Base-by-base conservation (phyloP, 2,797 vertebrate species). In the Lepus oiostolus region DNA sequence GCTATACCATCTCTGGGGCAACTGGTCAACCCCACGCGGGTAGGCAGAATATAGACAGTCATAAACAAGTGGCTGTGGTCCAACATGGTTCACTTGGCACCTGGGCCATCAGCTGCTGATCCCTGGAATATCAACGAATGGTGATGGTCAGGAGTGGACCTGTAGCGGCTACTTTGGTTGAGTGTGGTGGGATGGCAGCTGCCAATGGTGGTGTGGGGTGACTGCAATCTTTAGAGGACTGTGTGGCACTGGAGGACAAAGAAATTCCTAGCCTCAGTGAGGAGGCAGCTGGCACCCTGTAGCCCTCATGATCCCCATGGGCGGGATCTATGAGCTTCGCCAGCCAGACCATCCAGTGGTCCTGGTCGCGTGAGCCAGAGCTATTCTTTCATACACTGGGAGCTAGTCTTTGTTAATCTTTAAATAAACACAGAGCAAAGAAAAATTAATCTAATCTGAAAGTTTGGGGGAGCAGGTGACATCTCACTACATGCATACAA, bases 391-490 rank as follows among this genome's bases (percentile, higher is more conserved):
- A 1, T 32, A 1, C 65, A 26, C 58, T 24, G 3, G 35, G 47
- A 52, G 58, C 2, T 74, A 5, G 6, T 26, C 85, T 95, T 82
- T 68, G 52, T 93, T 95, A 26, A 68, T 80, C 81, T 85, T 92
- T 81, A 88, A 84, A 32, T 85, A 90, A 92, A 74, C 50, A 77
- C 7, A 35, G 50, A 30, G 32, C n/a, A 60, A 54, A 60, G 38
- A 54, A 84, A 35, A 72, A 62, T 71, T 92, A 83, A 71, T 68
- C 4, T 42, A 60, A 82, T 54, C 35, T 90, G 4, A 71, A 86
- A 67, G 70, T 90, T 70, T 35, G 32, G 26, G 47, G 16, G n/a
- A 54, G 30, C 11, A 38, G 13, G 4, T 54, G 26, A 52, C 52
- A 65, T 85, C 42, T 42, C 22, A 62, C 60, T 72, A 32, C 26